Conservation (phyloP, 2,113 vertebrate species). For the Saccopteryx leptura region DNA sequence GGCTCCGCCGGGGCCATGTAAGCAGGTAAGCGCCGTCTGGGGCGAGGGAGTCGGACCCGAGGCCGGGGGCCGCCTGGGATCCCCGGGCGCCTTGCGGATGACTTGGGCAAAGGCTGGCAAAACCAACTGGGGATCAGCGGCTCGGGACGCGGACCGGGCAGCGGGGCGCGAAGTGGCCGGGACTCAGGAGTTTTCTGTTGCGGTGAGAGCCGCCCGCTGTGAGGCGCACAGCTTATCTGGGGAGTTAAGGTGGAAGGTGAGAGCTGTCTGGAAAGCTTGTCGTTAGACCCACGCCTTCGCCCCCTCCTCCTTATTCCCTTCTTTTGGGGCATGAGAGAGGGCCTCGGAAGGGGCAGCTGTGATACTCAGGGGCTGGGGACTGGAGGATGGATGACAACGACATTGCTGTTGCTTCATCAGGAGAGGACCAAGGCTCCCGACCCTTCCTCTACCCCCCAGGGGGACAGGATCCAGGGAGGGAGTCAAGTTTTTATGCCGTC, state of each 20-base stretch:
- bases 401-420: neutral
- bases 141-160: conserved; percentile 44
- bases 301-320: neutral
- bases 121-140: neutral
- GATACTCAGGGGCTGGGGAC: neutral
- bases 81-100: neutral
- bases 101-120: conserved; percentile 30
- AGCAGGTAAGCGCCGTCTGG: conserved; percentile 71
- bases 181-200: neutral
- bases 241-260: neutral
- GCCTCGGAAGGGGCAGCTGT: neutral
- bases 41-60: neutral
- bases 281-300: neutral
- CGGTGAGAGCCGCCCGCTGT: neutral
- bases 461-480: neutral
- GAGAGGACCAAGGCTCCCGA: neutral
- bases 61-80: neutral
- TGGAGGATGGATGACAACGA: neutral
- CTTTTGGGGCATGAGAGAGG: neutral
- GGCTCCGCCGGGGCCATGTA: conserved; percentile 49
- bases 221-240: neutral
- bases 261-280: neutral
- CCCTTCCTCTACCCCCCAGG: neutral
- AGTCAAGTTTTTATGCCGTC: neutral
- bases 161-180: conserved; percentile 40